Evolutionary conservation across 2,797 vertebrate genomes (phyloP), one percentile per base, ranked within the genome.

Genomic region (Malacoraja senta): DNA sequence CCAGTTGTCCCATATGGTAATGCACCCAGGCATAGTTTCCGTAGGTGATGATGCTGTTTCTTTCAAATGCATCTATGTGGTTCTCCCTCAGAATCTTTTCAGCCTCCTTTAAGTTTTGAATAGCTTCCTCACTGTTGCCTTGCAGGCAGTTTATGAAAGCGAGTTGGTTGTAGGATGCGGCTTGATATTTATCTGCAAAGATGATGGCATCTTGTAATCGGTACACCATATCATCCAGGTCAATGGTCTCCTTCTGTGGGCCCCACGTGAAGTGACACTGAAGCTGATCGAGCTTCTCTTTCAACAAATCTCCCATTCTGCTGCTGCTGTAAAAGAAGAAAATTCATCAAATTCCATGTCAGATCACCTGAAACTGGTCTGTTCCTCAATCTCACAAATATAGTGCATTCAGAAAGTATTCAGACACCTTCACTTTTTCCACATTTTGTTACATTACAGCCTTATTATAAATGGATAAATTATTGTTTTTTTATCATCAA

Each of bases 191-290:
- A 53, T 53, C 6, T 53, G 44, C 71, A 74, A 74, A 74, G 21
- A 7, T 21, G 3, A 74, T 74, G 19, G 71, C 21, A 74, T 74
- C 71, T 74, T 74, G 24, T 24, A 74, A 26, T 74, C 71, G 1
- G 2, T 24, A 21, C 71, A 74, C 94, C 29, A 97, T 38, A 17
- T 96, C 63, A 12, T 93, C 86, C 0, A 96, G 93, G 93, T 96
- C 94, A 3, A 94, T 86, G 53, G 97, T 94, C n/a, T 97, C 10
- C 94, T 96, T 94, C 61, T 81, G 93, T 93, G 98, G 94, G 94
- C 58, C 8, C 97, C 97, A 98, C 0, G 96, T 98, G 94, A 98
- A 98, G 94, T 97, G 96, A 83, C 97, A 97, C 94, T 97, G 95
- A 93, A 97, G 95, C 74, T 96, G 93, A 93, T 93, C 93, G 72